Conservation (phyloP, 2,888 invertebrate species). For the Mimachlamys varia region DNA sequence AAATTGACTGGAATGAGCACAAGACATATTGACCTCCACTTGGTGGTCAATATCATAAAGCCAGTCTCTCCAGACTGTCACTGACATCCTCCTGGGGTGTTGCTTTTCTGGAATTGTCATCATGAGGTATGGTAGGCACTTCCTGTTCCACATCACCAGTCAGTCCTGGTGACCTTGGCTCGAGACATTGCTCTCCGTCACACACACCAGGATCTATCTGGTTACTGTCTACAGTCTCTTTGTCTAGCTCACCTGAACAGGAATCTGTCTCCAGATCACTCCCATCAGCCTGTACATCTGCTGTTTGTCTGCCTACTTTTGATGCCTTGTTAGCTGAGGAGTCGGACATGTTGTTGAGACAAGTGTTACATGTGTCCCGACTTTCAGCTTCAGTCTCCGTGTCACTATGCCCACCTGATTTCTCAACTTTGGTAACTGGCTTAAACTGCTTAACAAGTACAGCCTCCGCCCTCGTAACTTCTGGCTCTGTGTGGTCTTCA, state of each 20-base stretch:
- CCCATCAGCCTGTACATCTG: not conserved
- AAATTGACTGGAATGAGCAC: not conserved
- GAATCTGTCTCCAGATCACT: not conserved
- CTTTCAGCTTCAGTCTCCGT: not conserved
- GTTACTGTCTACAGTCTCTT: not conserved
- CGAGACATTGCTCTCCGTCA: not conserved
- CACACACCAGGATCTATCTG: not conserved
- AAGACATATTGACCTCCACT: not conserved
- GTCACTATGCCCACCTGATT: not conserved
- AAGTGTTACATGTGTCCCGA: not conserved
- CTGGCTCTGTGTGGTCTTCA: not conserved
- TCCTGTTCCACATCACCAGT: not conserved
- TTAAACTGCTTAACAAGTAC: not conserved
- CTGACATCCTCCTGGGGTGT: not conserved
- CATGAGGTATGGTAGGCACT: not conserved
- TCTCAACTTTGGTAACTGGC: not conserved
- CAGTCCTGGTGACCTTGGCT: not conserved
- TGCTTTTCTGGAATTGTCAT: not conserved
- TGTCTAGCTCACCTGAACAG: not conserved
- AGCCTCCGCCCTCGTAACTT: not conserved
- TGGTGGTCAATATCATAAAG: not conserved
- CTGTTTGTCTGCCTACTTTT: not conserved
- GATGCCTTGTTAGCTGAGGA: not conserved
- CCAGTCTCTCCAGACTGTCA: not conserved
- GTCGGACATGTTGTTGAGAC: not conserved